Percentiles rank a stretch among this genome's conserved stretches.
These are phyloP conservation scores for Entelurus aequoreus DNA, from an alignment of 2,113 vertebrate species.

Conservation along the genomic window DNA sequence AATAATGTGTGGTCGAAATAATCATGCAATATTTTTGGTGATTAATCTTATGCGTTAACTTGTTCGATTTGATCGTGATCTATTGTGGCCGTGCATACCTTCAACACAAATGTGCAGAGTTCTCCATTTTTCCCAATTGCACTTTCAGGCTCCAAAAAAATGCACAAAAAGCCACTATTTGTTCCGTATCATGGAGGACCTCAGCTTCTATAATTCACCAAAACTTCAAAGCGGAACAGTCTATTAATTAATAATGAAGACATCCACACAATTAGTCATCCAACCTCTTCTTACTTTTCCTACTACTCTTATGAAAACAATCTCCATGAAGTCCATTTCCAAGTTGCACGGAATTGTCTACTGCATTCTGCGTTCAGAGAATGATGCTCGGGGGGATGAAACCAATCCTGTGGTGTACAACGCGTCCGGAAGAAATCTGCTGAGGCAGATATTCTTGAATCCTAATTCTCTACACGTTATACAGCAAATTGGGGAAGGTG, in stretches of 20 bases:
- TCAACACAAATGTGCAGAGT: no score
- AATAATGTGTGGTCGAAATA: no score
- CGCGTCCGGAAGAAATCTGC: slow-evolving; percentile 28
- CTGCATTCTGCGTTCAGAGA: slow-evolving; percentile 35
- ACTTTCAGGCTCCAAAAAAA: no score
- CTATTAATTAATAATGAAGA: background rate
- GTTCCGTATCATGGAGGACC: no score
- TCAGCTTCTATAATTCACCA: no score
- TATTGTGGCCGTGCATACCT: no score
- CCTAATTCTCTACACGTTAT: slow-evolving; percentile 41
- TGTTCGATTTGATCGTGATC: no score
- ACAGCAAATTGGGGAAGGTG: slow-evolving; percentile 55
- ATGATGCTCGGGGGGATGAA: slow-evolving; percentile 18
- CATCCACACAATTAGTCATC: background rate
- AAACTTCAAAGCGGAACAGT: no score
- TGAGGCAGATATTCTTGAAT: slow-evolving; percentile 41
- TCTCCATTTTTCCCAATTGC: no score
- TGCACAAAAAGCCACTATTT: no score
- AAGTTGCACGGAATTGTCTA: background rate
- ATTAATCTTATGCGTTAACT: no score
- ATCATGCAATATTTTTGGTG: no score
- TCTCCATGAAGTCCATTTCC: slow-evolving; percentile 1
- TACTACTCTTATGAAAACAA: background rate
- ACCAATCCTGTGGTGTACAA: slow-evolving; percentile 21
- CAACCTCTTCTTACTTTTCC: background rate